Conservation (phyloP, 2,797 vertebrate genomes). For the Lemur catta region DNA sequence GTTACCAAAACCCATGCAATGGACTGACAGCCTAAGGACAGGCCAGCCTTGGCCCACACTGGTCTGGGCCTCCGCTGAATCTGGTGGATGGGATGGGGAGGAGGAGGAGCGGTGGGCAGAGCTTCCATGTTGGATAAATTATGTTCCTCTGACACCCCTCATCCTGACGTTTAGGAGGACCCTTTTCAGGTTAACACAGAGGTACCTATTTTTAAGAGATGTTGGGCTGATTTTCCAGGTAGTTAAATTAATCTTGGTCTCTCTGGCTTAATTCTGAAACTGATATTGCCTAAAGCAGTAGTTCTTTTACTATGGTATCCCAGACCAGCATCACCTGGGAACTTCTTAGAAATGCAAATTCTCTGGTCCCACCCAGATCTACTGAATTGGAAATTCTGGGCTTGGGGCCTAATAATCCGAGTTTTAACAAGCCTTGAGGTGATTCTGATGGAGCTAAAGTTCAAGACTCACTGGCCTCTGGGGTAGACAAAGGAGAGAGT, state of each 20-base stretch:
- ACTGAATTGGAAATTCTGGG: neutral
- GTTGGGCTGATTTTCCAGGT: neutral
- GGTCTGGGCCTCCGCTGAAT: neutral
- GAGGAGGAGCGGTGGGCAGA: neutral
- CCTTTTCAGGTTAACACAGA: neutral
- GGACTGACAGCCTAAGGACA: neutral
- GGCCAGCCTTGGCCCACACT: too few species aligned
- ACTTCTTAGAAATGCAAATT: neutral
- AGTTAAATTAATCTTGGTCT: neutral
- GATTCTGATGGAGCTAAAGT: neutral
- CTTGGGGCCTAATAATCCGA: rapidly evolving
- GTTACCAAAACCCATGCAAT: neutral
- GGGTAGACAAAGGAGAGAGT: constrained; percentile 53
- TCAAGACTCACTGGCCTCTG: constrained; percentile 18
- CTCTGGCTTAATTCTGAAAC: neutral
- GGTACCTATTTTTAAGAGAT: neutral
- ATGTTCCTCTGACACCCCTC: neutral
- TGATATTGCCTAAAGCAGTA: neutral
- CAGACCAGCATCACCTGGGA: neutral
- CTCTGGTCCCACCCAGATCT: neutral
- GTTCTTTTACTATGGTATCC: neutral
- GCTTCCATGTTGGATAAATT: neutral
- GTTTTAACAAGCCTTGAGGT: neutral
- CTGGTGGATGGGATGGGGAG: neutral
- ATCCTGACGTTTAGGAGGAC: neutral